Base-by-base conservation (phyloP, 2,113 vertebrate species). In the Trogon melanurus region DNA sequence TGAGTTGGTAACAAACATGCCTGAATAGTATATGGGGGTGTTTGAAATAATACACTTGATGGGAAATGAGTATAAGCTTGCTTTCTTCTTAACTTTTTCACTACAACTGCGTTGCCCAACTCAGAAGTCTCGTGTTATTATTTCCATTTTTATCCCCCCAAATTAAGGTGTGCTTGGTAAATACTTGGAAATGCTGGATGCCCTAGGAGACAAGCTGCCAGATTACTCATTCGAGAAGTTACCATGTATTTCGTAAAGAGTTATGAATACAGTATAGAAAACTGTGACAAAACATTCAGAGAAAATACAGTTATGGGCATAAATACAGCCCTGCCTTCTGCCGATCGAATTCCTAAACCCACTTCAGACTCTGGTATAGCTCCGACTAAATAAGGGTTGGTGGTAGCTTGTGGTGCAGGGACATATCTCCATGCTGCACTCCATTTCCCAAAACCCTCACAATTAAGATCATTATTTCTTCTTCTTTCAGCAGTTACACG, bases 401-500 rank as follows among this genome's bases (percentile, higher is more conserved):
- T 2, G 5, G 58, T 53, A 66, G n/a, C 60, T 48, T 23, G 3
- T 32, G 15, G 17, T 57, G 61, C 58, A 36, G 29, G 8, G n/a
- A 48, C 4, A 0, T 25, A 32, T 8, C 48, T 64, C 61, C 26
- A 2, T 0, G 1, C 27, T 78, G 2, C 1, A 27, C 6, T 25
- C 27, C 4, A 16, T 47, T 67, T 73, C 70, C 64, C 29, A 4
- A 34, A 53, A 32, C 16, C 20, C 29, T 51, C 74, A 38, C 12
- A 21, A 7, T 75, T 50, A 51, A 60, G 22, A 75, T 10, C 2
- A n/a, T 38, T 22, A 75, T 89, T 84, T 74, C 45, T 84, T 64
- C 79, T 48, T 21, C 61, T 27, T 32, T 72, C 38, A 50, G 38
- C 27, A 45, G 30, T 0, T 2, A 75, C 41, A 45, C 0, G 0